A percentile compares a stretch with the other conserved stretches of the same genome.
These are phyloP conservation scores for Leptatherina wallacei DNA, from an alignment of 2,797 vertebrate genomes.

Conservation along the genomic window DNA sequence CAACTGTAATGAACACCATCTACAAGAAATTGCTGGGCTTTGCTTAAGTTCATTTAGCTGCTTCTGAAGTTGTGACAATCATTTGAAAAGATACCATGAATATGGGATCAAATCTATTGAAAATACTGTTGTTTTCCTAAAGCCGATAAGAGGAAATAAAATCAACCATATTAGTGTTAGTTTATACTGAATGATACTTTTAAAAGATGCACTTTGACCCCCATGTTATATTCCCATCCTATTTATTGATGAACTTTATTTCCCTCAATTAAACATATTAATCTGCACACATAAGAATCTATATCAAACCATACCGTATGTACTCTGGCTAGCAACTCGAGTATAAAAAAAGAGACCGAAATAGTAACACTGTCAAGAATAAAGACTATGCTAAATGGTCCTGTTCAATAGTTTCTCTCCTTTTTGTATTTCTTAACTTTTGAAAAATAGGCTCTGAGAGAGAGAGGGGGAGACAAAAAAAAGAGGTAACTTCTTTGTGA, in stretches of 20 bases:
- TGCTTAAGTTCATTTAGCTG: not conserved
- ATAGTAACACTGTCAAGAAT: slow-evolving; percentile 71
- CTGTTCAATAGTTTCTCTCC: slow-evolving; percentile 35
- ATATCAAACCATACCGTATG: slow-evolving; percentile 66
- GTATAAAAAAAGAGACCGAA: slow-evolving; percentile 56
- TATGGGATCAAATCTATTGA: not conserved
- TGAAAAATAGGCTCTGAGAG: slow-evolving; percentile 28
- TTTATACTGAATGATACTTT: not conserved
- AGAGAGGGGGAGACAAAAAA: not conserved
- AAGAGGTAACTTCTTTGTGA: slow-evolving; percentile 17
- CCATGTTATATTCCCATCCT: not conserved
- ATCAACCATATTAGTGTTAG: not conserved
- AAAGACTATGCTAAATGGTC: slow-evolving; percentile 28
- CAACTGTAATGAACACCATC: not conserved
- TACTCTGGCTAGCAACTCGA: slow-evolving; percentile 56
- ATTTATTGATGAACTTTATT: not conserved
- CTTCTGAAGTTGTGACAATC: not conserved
- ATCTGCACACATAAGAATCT: slow-evolving; percentile 54
- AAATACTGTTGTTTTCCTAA: not conserved
- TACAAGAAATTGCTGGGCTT: not conserved
- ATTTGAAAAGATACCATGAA: not conserved
- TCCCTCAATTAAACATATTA: slow-evolving; percentile 23
- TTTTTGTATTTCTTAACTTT: slow-evolving; percentile 50
- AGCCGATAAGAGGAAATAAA: not conserved
- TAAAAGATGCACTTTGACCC: not conserved